Percentiles rank a stretch among this genome's conserved stretches.
phyloP scores from a whole-genome alignment of 2,113 vertebrate genomes.

The Stigmatopora argus region DNA sequence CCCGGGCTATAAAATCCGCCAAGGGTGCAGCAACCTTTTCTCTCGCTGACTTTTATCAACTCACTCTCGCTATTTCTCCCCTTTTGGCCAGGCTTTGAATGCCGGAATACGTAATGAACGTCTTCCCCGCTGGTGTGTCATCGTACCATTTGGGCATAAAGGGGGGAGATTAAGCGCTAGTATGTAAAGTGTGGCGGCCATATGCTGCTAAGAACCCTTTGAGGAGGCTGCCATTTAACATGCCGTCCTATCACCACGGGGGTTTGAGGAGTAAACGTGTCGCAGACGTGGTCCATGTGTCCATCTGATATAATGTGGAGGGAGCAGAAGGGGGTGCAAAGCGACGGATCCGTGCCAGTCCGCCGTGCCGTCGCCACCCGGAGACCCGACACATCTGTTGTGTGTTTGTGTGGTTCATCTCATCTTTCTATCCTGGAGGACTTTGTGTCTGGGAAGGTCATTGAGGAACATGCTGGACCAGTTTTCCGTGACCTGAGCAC shows the following conservation, averaged over 20 bases:
- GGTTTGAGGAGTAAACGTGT: conserved; percentile 13
- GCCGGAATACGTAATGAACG: background rate
- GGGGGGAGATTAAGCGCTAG: conserved; percentile 9
- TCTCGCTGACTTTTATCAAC: conserved; percentile 43
- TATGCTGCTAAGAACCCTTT: conserved; percentile 31
- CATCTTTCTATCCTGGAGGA: conserved; percentile 6
- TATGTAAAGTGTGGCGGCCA: conserved; percentile 16
- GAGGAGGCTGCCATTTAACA: conserved; percentile 41
- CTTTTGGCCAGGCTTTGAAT: conserved; percentile 12
- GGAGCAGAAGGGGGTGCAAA: background rate
- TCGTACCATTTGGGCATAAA: conserved; percentile 4
- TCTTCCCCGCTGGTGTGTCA: conserved; percentile 8
- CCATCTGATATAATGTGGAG: conserved; percentile 33
- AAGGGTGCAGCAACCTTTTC: conserved; percentile 32
- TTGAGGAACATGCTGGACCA: conserved; percentile 3
- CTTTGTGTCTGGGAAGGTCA: conserved; percentile 10
- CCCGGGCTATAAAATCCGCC: conserved; percentile 16
- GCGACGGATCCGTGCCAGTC: conserved; percentile 1
- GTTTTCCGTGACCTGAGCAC: background rate
- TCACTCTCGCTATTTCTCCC: conserved; percentile 7
- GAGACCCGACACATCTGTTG: conserved; percentile 33
- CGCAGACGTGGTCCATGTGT: conserved; percentile 18
- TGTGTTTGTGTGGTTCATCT: conserved; percentile 10
- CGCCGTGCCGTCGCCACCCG: conserved; percentile 13
- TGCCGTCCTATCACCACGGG: conserved; percentile 23